Evolutionary conservation across 2,113 vertebrate genomes (phyloP).

Genomic region (Scomber scombrus): DNA sequence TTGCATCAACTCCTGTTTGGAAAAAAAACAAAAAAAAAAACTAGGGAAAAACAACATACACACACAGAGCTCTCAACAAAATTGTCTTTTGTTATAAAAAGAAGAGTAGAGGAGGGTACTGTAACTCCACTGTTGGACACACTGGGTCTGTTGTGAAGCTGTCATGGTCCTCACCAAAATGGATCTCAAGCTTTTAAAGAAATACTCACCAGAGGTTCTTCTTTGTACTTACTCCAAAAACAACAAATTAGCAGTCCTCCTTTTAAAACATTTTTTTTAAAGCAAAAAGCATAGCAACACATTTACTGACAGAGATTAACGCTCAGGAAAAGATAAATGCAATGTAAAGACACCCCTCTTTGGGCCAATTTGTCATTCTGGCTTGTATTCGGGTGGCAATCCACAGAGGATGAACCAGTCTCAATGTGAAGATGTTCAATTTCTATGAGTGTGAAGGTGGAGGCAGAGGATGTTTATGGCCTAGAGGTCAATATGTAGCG

Average conservation of each 20-base stretch:
- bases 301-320: conserved; percentile 75
- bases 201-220: conserved; percentile 50
- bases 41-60: neutral
- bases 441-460: conserved; percentile 1
- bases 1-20: conserved; percentile 58
- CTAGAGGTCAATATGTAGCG: neutral
- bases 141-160: conserved; percentile 44
- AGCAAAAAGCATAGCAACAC: conserved; percentile 79
- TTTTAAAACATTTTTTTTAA: conserved; percentile 70
- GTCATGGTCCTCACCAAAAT: conserved; percentile 66
- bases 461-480: neutral
- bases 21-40: conserved; percentile 38
- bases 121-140: conserved; percentile 51
- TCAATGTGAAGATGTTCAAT: neutral
- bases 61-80: conserved; percentile 70
- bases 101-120: conserved; percentile 45
- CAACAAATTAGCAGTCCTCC: conserved; percentile 59
- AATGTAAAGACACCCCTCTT: conserved; percentile 45
- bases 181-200: conserved; percentile 42
- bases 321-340: conserved; percentile 64
- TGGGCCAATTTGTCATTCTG: conserved; percentile 16
- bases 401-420: neutral
- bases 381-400: neutral
- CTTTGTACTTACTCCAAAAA: conserved; percentile 58
- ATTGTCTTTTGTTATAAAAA: conserved; percentile 63